phyloP scores from a whole-genome alignment of 2,888 invertebrate genomes.

The Lasioglossum figueresi region DNA sequence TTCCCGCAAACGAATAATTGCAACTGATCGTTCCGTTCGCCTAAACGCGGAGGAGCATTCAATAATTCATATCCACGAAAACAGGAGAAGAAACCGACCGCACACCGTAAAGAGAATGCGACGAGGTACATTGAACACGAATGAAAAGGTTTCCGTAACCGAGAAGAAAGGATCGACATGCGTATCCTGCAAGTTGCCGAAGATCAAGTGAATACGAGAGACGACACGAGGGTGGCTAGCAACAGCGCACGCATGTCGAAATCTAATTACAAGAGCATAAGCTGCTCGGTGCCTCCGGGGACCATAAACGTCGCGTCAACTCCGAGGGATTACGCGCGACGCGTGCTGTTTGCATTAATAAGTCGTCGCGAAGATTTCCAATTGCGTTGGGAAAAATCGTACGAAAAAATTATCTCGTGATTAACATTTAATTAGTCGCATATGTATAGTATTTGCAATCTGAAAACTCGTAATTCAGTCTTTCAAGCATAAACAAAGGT shows the following conservation, averaged over 20 bases:
- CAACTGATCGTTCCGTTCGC: neutral
- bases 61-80: slow-evolving; percentile 30
- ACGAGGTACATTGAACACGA: neutral
- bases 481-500: too few species aligned
- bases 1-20: neutral
- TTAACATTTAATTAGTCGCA: too few species aligned
- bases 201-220: slow-evolving; percentile 45
- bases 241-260: slow-evolving; percentile 72
- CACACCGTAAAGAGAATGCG: neutral
- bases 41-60: neutral
- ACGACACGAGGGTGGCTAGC: slow-evolving; percentile 62
- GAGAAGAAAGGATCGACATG: slow-evolving; percentile 16
- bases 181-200: neutral
- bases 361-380: neutral
- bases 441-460: too few species aligned
- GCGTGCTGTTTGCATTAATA: slow-evolving; percentile 43
- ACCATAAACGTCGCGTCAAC: slow-evolving; percentile 58
- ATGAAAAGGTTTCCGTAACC: slow-evolving; percentile 19
- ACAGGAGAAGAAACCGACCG: neutral
- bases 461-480: too few species aligned
- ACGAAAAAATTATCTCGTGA: neutral
- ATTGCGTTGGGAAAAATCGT: neutral
- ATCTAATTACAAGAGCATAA: slow-evolving; percentile 79
- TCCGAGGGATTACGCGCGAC: slow-evolving; percentile 32
- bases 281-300: slow-evolving; percentile 66